Evolutionary conservation across 2,888 invertebrate species (phyloP).

Genomic region (Octonoba sinensis): DNA sequence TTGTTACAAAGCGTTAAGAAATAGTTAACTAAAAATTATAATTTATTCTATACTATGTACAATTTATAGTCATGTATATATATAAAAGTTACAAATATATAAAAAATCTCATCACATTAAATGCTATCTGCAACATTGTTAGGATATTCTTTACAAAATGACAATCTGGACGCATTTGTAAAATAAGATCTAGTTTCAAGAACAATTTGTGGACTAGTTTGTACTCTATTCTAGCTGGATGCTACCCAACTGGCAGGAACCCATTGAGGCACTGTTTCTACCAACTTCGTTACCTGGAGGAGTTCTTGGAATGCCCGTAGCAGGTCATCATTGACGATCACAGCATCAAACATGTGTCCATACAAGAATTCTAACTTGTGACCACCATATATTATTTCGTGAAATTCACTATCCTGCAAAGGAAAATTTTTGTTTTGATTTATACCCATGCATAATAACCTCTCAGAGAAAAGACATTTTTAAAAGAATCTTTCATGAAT

Average conservation of each 20-base stretch:
- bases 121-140: slow-evolving; percentile 27
- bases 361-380: slow-evolving; percentile 91
- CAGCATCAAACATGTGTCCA: slow-evolving; percentile 93
- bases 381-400: slow-evolving; percentile 86
- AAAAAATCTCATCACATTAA: slow-evolving; percentile 52
- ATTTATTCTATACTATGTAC: slow-evolving; percentile 60
- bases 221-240: slow-evolving; percentile 53
- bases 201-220: slow-evolving; percentile 36
- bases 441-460: not conserved
- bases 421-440: slow-evolving; percentile 31
- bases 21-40: slow-evolving; percentile 12
- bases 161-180: slow-evolving; percentile 24
- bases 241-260: slow-evolving; percentile 88
- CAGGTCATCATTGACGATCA: slow-evolving; percentile 91
- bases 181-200: slow-evolving; percentile 44
- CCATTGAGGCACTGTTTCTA: slow-evolving; percentile 95
- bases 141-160: slow-evolving; percentile 23
- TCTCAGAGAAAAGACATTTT: not conserved
- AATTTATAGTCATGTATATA: slow-evolving; percentile 38
- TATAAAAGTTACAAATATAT: slow-evolving; percentile 58
- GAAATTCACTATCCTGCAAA: slow-evolving; percentile 89
- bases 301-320: slow-evolving; percentile 88
- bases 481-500: not conserved
- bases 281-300: slow-evolving; percentile 82
- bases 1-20: no score